A percentile compares a stretch with the other conserved stretches of the same genome.
Evolutionary conservation across 2,888 invertebrate species (phyloP).

Genomic region (Trichogramma evanescens): DNA sequence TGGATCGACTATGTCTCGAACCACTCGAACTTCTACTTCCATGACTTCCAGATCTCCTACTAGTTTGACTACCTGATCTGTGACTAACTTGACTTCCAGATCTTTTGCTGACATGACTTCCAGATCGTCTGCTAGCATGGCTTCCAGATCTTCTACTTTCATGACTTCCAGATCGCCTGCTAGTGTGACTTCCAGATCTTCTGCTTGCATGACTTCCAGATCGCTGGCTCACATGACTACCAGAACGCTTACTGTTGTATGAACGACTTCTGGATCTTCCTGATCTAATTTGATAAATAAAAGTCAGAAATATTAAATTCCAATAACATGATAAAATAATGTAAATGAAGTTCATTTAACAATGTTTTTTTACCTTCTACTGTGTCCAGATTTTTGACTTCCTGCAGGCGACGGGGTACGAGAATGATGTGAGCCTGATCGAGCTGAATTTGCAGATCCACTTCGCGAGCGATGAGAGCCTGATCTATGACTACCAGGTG

Average conservation of each 20-base stretch:
- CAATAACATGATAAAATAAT: no score
- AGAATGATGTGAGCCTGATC: constrained; percentile 35
- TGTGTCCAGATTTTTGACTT: constrained; percentile 29
- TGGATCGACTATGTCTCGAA: constrained; percentile 33
- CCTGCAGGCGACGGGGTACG: constrained; percentile 32
- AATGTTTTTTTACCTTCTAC: constrained; percentile 24
- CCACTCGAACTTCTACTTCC: constrained; percentile 42
- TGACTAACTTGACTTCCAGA: constrained; percentile 24
- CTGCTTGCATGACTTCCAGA: constrained; percentile 24
- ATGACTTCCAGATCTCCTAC: constrained; percentile 41
- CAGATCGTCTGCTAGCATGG: constrained; percentile 33
- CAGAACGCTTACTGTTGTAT: constrained; percentile 35
- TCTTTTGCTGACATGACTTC: constrained; percentile 22
- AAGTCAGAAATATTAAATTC: no score
- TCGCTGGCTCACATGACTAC: constrained; percentile 29
- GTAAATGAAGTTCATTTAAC: no score
- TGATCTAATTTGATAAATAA: background rate
- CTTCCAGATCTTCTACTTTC: constrained; percentile 42
- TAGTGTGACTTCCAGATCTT: constrained; percentile 39
- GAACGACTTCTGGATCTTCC: constrained; percentile 5
- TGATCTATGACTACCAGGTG: constrained; percentile 36
- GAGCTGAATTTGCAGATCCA: constrained; percentile 34
- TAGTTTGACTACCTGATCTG: constrained; percentile 39
- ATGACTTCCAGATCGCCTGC: constrained; percentile 41
- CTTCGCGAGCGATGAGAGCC: constrained; percentile 34